Base-by-base conservation (phyloP, 2,888 invertebrate species). In the Allygus modestus region DNA sequence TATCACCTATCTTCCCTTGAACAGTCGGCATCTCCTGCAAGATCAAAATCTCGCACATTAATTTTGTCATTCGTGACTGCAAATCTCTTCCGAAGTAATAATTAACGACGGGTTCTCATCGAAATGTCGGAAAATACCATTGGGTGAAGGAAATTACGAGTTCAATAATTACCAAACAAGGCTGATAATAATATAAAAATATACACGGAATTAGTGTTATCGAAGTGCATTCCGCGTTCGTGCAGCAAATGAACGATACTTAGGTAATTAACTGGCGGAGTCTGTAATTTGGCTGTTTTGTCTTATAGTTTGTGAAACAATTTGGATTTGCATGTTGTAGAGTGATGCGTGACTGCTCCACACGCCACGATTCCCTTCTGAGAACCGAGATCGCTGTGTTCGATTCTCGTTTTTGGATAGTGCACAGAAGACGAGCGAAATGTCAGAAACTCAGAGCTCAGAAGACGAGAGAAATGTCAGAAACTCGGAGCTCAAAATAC, bases 61-160 rank as follows among this genome's bases (percentile, higher is more conserved):
- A 65, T 31, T 65, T 65, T 65, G 65, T 31, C 65, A 65, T 65
- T 65, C 65, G 65, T 65, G 65, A 65, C 58, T 23, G 58, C 20
- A 58, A 58, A 58, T 58, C 23, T 58, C 58, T 23, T 23, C 58
- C 12, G 23, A 23, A 31, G 28, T n/a, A 17, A 65, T 65, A 65
- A 65, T 65, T 65, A 65, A 65, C 65, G 28, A 65, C 31, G 2
- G 31, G 28, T 65, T 65, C 65, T 17, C 65, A 65, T 31, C 28
- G 28, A 65, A 65, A 58, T 37, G 23, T 51, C 54, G 54, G 54
- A 54, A 54, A 65, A 15, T 15, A 65, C 65, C n/a, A n/a, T n/a
- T n/a, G n/a, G n/a, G n/a, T n/a, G n/a, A n/a, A 65, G 65, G 31
- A 9, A 58, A 65, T 31, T 17, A 65, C 31, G 28, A 31, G 65